phyloP scores from a whole-genome alignment of 2,113 vertebrate species.

The Ailurus styani region DNA sequence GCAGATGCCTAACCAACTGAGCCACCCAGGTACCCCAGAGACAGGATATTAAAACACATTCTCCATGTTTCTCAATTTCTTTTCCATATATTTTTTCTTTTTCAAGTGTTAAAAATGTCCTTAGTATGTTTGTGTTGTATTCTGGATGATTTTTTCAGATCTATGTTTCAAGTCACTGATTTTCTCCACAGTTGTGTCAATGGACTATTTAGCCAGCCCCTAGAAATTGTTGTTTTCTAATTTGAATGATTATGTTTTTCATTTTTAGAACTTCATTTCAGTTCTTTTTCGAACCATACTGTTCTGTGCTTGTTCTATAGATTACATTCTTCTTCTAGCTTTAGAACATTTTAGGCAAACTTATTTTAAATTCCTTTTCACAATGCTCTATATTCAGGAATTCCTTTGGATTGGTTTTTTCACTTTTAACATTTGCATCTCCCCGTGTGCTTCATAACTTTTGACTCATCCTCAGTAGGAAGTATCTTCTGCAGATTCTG shows the following conservation, averaged over 20 bases:
- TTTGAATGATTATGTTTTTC: background rate
- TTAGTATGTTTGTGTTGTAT: background rate
- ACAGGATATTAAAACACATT: background rate
- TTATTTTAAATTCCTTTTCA: background rate
- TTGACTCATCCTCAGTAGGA: background rate
- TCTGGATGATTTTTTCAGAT: background rate
- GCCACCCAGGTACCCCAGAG: no score
- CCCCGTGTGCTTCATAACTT: background rate
- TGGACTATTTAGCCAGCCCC: background rate
- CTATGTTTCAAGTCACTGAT: background rate
- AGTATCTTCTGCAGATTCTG: background rate
- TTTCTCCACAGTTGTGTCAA: background rate
- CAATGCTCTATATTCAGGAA: background rate
- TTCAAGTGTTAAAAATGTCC: background rate
- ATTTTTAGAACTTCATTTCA: slow-evolving; percentile 16
- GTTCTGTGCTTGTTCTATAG: background rate
- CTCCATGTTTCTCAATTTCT: background rate
- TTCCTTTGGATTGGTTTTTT: background rate
- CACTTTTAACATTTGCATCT: background rate
- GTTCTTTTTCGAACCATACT: background rate
- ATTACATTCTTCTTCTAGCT: background rate
- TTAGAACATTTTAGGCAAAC: background rate
- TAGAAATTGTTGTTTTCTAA: background rate
- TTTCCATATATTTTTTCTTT: background rate
- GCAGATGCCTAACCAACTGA: no score